Conservation (phyloP, 2,888 invertebrate species). For the Laspeyria flexula region DNA sequence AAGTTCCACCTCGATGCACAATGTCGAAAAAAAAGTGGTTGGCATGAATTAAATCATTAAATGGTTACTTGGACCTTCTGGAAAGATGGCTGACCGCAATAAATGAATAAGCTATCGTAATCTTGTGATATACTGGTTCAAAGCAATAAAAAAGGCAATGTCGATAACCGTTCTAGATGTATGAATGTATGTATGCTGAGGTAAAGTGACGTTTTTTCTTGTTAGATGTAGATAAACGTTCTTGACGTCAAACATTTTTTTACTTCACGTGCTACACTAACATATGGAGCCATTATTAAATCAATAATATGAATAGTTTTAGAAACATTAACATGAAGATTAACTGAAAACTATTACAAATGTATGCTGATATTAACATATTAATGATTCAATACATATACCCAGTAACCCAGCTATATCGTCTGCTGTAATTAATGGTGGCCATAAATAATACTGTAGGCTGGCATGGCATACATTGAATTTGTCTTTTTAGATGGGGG, state of each 20-base stretch:
- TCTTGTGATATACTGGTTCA: background rate
- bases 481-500: no score
- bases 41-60: conserved; percentile 8
- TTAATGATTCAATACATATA: no score
- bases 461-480: no score
- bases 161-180: background rate
- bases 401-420: no score
- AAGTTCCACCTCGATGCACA: conserved; percentile 19
- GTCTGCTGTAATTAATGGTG: no score
- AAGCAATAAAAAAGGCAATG: background rate
- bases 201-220: background rate
- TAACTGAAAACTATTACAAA: no score
- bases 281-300: background rate
- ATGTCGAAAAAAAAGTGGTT: conserved; percentile 12
- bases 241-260: background rate
- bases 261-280: background rate
- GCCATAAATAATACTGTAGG: no score
- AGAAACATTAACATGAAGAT: background rate
- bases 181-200: background rate
- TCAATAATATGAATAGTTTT: background rate
- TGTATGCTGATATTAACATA: no score
- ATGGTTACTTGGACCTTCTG: background rate
- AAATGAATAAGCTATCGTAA: background rate
- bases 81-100: conserved; percentile 2
- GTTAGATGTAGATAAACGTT: background rate